A percentile compares a stretch with the other conserved stretches of the same genome.
These are phyloP conservation scores for Sebastes matsubarae DNA, from an alignment of 2,797 vertebrate species.

Conservation along the genomic window DNA sequence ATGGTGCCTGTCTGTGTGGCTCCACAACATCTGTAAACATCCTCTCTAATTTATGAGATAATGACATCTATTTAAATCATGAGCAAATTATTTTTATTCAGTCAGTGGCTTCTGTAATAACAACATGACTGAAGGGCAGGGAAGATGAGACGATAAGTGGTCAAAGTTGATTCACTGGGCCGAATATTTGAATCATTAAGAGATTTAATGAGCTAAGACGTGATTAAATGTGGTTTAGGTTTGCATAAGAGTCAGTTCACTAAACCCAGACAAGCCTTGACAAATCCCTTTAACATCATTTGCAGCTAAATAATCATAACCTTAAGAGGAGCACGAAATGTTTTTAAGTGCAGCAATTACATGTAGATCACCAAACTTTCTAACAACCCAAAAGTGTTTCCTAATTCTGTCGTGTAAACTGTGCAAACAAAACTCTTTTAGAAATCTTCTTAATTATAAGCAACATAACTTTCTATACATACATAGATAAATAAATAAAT, in stretches of 20 bases:
- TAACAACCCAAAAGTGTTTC: not conserved
- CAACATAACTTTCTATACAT: not conserved
- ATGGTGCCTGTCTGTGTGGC: not conserved
- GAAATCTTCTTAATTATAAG: not conserved
- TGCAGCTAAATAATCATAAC: not conserved
- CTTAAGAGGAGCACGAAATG: not conserved
- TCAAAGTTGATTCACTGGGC: slow-evolving; percentile 24
- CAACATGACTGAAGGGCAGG: not conserved
- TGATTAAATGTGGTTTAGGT: slow-evolving; percentile 48
- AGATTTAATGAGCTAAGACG: slow-evolving; percentile 39
- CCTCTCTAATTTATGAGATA: slow-evolving; percentile 17
- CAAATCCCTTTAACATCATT: slow-evolving; percentile 14
- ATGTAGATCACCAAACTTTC: not conserved
- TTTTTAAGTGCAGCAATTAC: not conserved
- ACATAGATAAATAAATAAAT: too few species aligned
- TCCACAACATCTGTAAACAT: slow-evolving; percentile 2
- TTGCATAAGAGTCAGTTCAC: not conserved
- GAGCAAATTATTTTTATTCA: slow-evolving; percentile 6
- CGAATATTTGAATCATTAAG: slow-evolving; percentile 30
- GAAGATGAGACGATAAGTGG: not conserved
- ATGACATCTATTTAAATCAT: slow-evolving; percentile 31
- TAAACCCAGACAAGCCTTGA: not conserved
- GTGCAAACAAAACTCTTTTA: not conserved
- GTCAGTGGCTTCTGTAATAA: slow-evolving; percentile 8
- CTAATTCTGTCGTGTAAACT: not conserved